Evolutionary conservation across 2,797 vertebrate species (phyloP), one percentile per base, ranked within the genome.

Genomic region (Rhinichthys osculus): DNA sequence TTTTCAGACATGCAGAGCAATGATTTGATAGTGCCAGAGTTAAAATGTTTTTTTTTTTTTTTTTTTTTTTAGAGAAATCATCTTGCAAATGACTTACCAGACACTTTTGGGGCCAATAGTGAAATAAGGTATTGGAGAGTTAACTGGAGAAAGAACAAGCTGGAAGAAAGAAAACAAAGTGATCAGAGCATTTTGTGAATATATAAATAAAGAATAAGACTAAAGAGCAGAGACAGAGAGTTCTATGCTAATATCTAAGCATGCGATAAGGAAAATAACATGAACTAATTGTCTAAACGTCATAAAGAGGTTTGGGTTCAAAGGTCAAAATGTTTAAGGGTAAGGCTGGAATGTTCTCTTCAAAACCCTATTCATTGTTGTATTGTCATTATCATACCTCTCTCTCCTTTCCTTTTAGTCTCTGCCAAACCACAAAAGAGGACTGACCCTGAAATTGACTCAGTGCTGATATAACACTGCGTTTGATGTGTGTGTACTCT

Each of bases 401-500:
- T 47, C 23, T 83, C 70, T 90, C 54, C 82, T 71, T 86, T 67
- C 44, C 71, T 82, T 82, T 86, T 62, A 66, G 23, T 85, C 33
- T 54, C 35, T 79, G 27, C 73, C 85, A 88, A 89, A 88, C 86
- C 88, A 89, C 90, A 88, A 89, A 84, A 90, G 54, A 88, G 64
- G 35, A 35, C 54, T 77, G 67, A 89, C 78, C 82, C 59, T 87
- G 78, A 73, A 67, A 80, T 83, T 30, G 50, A 42, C 84, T 85
- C 72, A 35, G 35, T 52, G 54, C 71, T 88, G 86, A 85, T 83
- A 81, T 81, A 72, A 85, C 64, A 52, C 64, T 72, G 81, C 19
- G 30, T 85, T 78, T 74, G 59, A 84, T 82, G 59, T 81, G 42
- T 85, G 81, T 85, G 67, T 54, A 16, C 82, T 64, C 47, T 84